These are phyloP conservation scores for Meloidogyne hapla DNA, from an alignment of 1,140 invertebrate genomes.

Conservation along the genomic window DNA sequence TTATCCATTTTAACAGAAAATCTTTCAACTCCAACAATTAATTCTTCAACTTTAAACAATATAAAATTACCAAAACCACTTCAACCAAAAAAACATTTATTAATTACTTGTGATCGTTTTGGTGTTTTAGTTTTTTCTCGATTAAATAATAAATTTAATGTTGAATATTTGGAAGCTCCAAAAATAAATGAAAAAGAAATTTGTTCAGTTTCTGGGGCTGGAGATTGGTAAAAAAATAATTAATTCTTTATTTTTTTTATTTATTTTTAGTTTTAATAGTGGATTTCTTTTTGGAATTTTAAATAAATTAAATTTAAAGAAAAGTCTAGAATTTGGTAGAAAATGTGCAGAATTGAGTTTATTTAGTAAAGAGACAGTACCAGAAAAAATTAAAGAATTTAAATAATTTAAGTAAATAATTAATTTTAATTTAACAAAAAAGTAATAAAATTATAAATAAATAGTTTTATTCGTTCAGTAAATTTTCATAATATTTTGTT, in stretches of 20 bases:
- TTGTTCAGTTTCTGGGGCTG: conserved; percentile 55
- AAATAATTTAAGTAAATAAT: no score
- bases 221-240: conserved; percentile 43
- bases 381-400: conserved; percentile 19
- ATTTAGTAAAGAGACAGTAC: conserved; percentile 23
- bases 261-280: conserved; percentile 40
- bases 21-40: background rate
- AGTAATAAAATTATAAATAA: no score
- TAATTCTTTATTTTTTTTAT: conserved; percentile 10
- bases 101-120: conserved; percentile 30
- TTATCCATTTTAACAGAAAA: background rate
- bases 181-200: conserved; percentile 32
- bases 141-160: background rate
- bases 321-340: conserved; percentile 29
- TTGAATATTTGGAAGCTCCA: conserved; percentile 21
- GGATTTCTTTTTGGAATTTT: conserved; percentile 35
- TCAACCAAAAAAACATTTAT: conserved; percentile 7
- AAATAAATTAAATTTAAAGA: conserved; percentile 1
- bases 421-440: no score
- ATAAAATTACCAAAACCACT: background rate
- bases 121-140: conserved; percentile 27
- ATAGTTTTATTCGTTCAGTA: no score
- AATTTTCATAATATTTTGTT: no score
- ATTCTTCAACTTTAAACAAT: background rate
- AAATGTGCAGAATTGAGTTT: conserved; percentile 35